Conservation (phyloP, 2,888 invertebrate species). For the Abrostola triplasia region DNA sequence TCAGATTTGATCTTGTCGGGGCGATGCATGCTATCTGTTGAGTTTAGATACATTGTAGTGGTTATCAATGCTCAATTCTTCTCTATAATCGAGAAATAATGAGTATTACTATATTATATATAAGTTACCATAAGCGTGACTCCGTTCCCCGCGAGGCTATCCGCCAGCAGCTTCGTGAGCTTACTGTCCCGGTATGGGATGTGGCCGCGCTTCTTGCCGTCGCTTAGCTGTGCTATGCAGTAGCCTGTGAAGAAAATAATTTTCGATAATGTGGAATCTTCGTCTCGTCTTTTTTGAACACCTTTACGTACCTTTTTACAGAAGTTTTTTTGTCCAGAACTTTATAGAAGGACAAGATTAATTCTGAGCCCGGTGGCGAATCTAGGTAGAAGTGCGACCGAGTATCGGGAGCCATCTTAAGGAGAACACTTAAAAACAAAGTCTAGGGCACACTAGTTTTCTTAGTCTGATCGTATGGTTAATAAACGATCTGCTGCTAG, state of each 20-base stretch:
- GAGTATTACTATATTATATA: background rate
- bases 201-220: conserved; percentile 94
- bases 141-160: conserved; percentile 97
- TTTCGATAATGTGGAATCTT: background rate
- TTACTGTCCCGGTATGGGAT: conserved; percentile 98
- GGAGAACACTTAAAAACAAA: too few species aligned
- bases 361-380: too few species aligned
- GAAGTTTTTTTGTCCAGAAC: too few species aligned
- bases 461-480: too few species aligned
- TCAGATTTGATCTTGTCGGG: conserved; percentile 94
- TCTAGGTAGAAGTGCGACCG: too few species aligned
- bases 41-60: too few species aligned
- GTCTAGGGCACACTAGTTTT: too few species aligned
- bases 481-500: too few species aligned
- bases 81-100: too few species aligned
- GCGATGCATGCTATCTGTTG: conserved; percentile 97
- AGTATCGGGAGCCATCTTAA: too few species aligned
- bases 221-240: conserved; percentile 97
- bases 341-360: too few species aligned
- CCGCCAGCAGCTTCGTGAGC: conserved; percentile 96
- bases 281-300: background rate
- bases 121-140: conserved; percentile 95
- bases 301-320: background rate
- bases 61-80: too few species aligned
- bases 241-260: conserved; percentile 90